phyloP scores from a whole-genome alignment of 2,113 vertebrate genomes.

The Isurus oxyrinchus region DNA sequence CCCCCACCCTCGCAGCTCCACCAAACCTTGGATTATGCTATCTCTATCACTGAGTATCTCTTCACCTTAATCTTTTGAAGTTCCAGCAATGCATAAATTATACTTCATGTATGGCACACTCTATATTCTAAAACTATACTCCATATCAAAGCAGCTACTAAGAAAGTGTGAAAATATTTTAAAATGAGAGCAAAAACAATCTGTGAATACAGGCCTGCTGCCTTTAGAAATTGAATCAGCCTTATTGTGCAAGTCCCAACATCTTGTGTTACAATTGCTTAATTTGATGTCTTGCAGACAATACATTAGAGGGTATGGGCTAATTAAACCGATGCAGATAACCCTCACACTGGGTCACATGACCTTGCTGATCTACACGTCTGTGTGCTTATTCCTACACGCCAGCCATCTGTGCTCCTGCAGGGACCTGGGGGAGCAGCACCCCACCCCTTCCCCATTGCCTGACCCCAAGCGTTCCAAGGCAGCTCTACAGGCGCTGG shows the following conservation, averaged over 20 bases:
- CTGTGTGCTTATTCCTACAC: background rate
- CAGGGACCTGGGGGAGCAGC: background rate
- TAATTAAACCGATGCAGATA: conserved; percentile 1
- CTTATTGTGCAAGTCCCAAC: background rate
- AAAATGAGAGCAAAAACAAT: background rate
- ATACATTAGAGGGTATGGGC: background rate
- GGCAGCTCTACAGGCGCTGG: background rate
- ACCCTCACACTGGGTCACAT: background rate
- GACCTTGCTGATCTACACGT: background rate
- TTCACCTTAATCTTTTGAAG: background rate
- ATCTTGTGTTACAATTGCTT: background rate
- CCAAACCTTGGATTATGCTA: background rate
- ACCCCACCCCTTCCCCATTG: background rate
- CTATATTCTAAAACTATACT: background rate
- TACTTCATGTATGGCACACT: background rate
- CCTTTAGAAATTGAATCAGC: background rate
- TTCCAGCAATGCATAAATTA: background rate
- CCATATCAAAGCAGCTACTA: background rate
- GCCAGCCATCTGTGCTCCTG: background rate
- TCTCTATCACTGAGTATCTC: background rate
- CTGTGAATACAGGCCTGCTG: background rate
- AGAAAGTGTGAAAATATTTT: background rate
- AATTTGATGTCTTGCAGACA: conserved; percentile 9
- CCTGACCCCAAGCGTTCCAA: background rate
- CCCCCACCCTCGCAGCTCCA: background rate